Percentiles rank a stretch among this genome's conserved stretches.
phyloP scores from a whole-genome alignment of 2,113 vertebrate species.

The Macaca fascicularis region T2T-MFA8v1.1 NC_088386.1:40433001-40433500 shows the following conservation, averaged over 20 bases:
- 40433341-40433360: neutral
- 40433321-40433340: neutral
- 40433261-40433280: slow-evolving; percentile 5
- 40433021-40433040: neutral
- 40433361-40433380: slow-evolving; percentile 61
- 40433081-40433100: slow-evolving; percentile 9
- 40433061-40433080: slow-evolving; percentile 25
- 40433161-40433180: slow-evolving; percentile 36
- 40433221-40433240: slow-evolving; percentile 13
- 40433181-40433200: neutral
- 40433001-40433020: neutral
- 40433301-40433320: neutral
- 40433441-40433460: slow-evolving; percentile 82
- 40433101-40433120: neutral
- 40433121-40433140: slow-evolving; percentile 25
- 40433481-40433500: slow-evolving; percentile 65
- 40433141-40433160: slow-evolving; percentile 14
- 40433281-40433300: neutral
- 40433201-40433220: slow-evolving; percentile 46
- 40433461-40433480: slow-evolving; percentile 78
- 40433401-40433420: slow-evolving; percentile 74
- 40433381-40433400: slow-evolving; percentile 73
- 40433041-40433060: neutral
- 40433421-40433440: slow-evolving; percentile 77
- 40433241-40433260: slow-evolving; percentile 30